Conservation (phyloP, 2,797 vertebrate species). For the Diglossa cyanea region DNA sequence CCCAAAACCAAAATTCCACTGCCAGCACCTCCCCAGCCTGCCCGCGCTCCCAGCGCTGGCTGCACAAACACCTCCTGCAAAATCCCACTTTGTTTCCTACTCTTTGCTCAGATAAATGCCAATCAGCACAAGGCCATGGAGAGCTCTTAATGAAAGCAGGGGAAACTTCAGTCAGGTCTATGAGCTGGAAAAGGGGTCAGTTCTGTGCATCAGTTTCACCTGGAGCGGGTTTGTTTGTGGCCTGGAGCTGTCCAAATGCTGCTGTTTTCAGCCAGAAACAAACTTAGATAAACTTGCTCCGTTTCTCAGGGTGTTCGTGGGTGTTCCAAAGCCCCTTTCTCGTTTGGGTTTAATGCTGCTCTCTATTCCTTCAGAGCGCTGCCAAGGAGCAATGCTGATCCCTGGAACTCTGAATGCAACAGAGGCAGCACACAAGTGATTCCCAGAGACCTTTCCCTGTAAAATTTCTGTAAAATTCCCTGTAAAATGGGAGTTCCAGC, state of each 20-base stretch:
- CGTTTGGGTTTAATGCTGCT: not conserved
- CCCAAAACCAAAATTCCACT: not conserved
- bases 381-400: not conserved
- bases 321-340: not conserved
- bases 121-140: not conserved
- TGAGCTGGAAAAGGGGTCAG: not conserved
- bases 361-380: not conserved
- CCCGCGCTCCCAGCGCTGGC: not conserved
- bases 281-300: not conserved
- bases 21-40: fast-evolving
- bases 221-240: not conserved
- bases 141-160: not conserved
- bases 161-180: not conserved
- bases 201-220: not conserved
- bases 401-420: not conserved
- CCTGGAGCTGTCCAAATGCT: not conserved
- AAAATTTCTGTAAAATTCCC: not conserved
- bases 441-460: not conserved
- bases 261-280: not conserved
- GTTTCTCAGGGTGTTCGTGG: not conserved
- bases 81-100: not conserved
- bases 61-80: not conserved
- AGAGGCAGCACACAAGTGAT: fast-evolving
- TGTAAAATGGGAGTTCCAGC: not conserved
- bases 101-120: not conserved